A percentile compares a stretch with the other conserved stretches of the same genome.
Evolutionary conservation across 2,797 vertebrate species (phyloP).

Genomic region (Selene dorsalis): DNA sequence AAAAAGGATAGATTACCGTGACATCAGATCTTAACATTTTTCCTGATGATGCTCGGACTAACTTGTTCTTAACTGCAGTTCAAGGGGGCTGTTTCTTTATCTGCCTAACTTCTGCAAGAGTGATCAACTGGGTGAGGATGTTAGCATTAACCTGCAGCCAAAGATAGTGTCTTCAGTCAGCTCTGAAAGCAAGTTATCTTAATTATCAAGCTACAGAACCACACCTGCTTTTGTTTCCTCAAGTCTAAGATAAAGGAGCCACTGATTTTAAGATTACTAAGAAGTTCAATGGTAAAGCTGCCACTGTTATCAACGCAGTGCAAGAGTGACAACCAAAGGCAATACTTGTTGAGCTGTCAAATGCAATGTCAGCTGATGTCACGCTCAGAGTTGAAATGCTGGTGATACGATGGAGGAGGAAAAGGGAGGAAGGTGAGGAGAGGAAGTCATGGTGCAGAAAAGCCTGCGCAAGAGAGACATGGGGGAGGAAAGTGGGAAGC

Average conservation of each 20-base stretch:
- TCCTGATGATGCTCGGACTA: background rate
- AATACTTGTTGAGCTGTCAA: background rate
- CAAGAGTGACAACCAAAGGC: background rate
- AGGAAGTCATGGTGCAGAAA: background rate
- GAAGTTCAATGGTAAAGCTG: constrained; percentile 1
- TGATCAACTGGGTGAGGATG: too few relatives aligned
- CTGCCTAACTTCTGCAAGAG: too few relatives aligned
- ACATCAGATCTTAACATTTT: background rate
- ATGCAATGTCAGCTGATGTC: background rate
- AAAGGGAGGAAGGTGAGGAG: constrained; percentile 13
- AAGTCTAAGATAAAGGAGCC: background rate
- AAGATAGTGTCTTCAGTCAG: too few relatives aligned
- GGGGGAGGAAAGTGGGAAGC: constrained; percentile 11
- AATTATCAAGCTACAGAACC: too few relatives aligned
- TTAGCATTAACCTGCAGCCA: too few relatives aligned
- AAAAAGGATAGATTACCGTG: background rate
- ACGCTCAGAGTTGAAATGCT: constrained; percentile 6
- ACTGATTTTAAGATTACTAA: background rate
- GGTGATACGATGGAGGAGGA: constrained; percentile 1
- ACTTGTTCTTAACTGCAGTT: background rate
- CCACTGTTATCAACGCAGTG: background rate
- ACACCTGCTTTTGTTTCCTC: background rate
- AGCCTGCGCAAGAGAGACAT: background rate
- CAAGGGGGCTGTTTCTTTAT: background rate
- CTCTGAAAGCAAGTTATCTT: too few relatives aligned